Evolutionary conservation across 2,797 vertebrate species (phyloP), one percentile per base, ranked within the genome.

Genomic region (Tauraco hartlaubi): DNA sequence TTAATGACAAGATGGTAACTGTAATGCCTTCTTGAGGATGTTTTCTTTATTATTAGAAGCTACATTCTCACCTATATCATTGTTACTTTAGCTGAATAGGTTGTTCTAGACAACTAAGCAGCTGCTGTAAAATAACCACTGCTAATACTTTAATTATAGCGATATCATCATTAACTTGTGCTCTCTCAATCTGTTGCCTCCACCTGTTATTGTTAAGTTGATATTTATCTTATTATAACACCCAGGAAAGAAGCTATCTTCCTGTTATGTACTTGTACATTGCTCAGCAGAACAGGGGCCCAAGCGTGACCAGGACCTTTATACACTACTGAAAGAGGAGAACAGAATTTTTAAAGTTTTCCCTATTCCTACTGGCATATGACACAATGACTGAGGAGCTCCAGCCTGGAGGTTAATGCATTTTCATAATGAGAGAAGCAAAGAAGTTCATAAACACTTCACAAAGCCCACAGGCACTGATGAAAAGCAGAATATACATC

Each of bases 141-240:
- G 76, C 69, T 95, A 83, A 94, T 78, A 79, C 48, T 86, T 95
- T 79, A 91, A 94, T 91, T 92, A 96, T 52, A 90, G 82, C 14
- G 3, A 67, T 90, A 94, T 52, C 76, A 92, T 85, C 87, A 90
- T 95, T 94, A 96, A 92, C 85, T 95, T 84, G 43, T 62, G 82
- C 66, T 90, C 75, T 49, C 76, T 95, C 89, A 96, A 84, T 88
- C 91, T 96, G 91, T 41, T 92, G 82, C 79, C 81, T 95, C 85
- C 79, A 90, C 87, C 85, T 95, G 94, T 91, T 96, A 83, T 58
- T 85, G 52, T 88, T 76, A 68, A 46, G 16, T 84, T 91, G 72
- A 52, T 71, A 79, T 82, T 94, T 91, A 75, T 73, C 74, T 84
- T 63, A 58, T 44, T 49, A 61, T 31, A 87, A 9, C 64, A 67